Evolutionary conservation across 2,797 vertebrate species (phyloP), one percentile per base, ranked within the genome.

Genomic region (Pyrocephalus nanus): DNA sequence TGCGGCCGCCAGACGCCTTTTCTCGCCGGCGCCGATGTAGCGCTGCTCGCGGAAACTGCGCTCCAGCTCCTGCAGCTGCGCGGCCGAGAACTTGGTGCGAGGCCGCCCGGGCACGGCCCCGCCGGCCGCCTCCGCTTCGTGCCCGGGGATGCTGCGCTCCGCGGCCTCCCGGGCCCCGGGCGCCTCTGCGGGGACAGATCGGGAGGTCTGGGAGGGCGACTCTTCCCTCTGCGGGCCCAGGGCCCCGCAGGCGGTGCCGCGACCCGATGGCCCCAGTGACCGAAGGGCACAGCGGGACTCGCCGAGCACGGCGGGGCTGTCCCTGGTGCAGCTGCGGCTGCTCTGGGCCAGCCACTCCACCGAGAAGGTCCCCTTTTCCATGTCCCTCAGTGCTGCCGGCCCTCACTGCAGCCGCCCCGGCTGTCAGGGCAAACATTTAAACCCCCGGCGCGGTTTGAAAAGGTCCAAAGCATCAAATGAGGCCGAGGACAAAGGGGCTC

Each of bases 51-150:
- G 95, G 95, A 99, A 99, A 40, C 97, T 98, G 27, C 92, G 97
- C 95, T 99, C 98, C 91, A 98, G 95, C 36, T 97, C 86, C 91
- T 76, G 92, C 53, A 98, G 97, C 89, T 98, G 98, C 57, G 95
- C 97, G 0, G 96, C 82, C 6, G 98, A 98, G 94, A 98, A 98
- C 94, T 98, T 98, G 65, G 98, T 98, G 93, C 98, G 89, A 25
- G 87, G 7, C 92, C 96, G 96, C 29, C 84, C 98, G 62, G 77
- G 16, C 21, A 1, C 12, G 3, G 38, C 7, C 8, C 15, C 32
- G 11, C 45, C n/a, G 32, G 1, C 62, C 30, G 6, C 0, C 48
- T 42, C 38, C 20, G 29, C 70, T 16, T 6, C 65, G 14, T 5
- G 54, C n/a, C 18, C 23, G 27, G 71, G 38, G 60, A 77, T 75